Conservation (phyloP, 2,113 vertebrate species). For the Paratilapia polleni region DNA sequence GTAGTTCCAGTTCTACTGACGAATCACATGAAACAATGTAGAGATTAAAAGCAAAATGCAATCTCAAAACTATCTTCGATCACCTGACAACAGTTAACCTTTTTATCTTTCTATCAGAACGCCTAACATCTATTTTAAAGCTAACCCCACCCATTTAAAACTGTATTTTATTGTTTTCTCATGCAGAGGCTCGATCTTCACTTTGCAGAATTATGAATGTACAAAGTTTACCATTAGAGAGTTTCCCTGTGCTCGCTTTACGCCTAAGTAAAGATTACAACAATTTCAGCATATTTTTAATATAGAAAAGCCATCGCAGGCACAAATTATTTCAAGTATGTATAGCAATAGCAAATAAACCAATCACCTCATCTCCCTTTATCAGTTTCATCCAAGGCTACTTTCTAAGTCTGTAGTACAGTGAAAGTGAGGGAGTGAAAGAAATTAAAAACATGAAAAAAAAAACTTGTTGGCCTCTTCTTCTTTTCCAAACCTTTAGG, state of each 20-base stretch:
- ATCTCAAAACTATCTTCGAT: background rate
- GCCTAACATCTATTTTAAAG: background rate
- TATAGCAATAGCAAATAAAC: background rate
- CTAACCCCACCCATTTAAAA: background rate
- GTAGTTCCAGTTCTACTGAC: background rate
- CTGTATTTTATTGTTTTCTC: background rate
- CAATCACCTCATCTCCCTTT: background rate
- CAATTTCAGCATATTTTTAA: background rate
- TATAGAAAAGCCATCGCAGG: background rate
- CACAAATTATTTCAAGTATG: background rate
- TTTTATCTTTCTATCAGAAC: background rate
- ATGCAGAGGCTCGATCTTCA: background rate
- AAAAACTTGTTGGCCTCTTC: background rate
- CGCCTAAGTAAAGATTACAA: background rate
- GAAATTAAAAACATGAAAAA: background rate
- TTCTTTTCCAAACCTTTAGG: slow-evolving; percentile 29
- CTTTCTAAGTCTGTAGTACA: background rate
- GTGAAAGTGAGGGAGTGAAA: background rate
- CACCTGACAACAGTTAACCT: background rate
- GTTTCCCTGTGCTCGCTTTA: background rate
- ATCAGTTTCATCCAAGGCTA: background rate
- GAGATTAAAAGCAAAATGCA: background rate
- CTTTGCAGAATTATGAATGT: background rate
- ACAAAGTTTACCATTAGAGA: background rate
- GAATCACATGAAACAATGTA: background rate